phyloP scores from a whole-genome alignment of 2,797 vertebrate genomes.

The Tokudaia muenninki region DNA sequence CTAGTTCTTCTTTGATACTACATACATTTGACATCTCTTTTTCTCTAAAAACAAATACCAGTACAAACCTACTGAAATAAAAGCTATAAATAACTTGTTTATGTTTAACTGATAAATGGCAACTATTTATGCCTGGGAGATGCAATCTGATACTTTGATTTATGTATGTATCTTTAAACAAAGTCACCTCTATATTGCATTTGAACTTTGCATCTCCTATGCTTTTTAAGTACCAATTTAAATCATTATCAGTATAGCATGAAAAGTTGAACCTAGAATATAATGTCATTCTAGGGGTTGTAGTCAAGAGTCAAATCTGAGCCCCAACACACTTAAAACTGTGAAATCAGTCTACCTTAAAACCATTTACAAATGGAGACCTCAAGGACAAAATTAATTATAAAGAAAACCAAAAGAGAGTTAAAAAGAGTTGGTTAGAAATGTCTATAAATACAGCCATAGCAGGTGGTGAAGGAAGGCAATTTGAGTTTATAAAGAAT shows the following conservation, averaged over 20 bases:
- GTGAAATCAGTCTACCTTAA: background rate
- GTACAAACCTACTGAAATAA: too few relatives aligned
- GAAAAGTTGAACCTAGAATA: background rate
- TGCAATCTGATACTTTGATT: background rate
- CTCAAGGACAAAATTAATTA: background rate
- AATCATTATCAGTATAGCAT: background rate
- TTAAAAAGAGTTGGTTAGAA: constrained; percentile 1
- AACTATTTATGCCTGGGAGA: too few relatives aligned
- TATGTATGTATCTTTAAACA: background rate
- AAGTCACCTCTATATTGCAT: background rate
- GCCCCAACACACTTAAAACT: background rate
- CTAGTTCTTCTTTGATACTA: background rate
- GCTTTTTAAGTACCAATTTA: background rate
- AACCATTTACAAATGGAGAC: background rate
- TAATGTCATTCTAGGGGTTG: background rate
- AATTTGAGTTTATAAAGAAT: background rate
- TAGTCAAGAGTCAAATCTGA: background rate
- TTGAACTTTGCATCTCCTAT: background rate
- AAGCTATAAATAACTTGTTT: background rate
- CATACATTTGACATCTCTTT: background rate
- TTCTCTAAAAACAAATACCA: background rate
- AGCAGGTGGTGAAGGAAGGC: constrained; percentile 16
- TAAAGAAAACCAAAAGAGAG: background rate
- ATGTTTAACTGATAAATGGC: background rate
- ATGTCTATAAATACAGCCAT: background rate